Base-by-base conservation (phyloP, 2,888 invertebrate genomes). In the Malacosoma neustria region DNA sequence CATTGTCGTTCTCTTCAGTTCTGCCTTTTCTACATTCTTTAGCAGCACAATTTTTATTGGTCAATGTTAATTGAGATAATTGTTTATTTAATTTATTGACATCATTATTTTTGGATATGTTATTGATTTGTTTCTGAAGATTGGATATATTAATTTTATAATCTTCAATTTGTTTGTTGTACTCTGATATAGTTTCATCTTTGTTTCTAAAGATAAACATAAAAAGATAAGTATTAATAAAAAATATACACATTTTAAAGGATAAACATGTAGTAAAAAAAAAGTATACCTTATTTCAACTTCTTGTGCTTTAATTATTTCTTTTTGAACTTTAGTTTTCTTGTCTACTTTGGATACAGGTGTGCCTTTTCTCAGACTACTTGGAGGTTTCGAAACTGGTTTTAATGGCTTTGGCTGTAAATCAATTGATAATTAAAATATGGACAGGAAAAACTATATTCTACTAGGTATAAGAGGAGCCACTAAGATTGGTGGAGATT, bases 161-260 rank as follows among this genome's bases (percentile, higher is more conserved):
- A 36, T 85, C 82, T 48, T 85, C 80, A 50, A 85, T 80, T 53
- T 80, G 80, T 55, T 71, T 79, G 37, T 67, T 72, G 40, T 79
- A 80, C 52, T 85, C 85, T 30, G 51, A 44, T 41, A 85, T 79
- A 35, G 84, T 80, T 30, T 72, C 63, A 46, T 85, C 77, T 49
- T 85, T 85, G 43, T 85, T 85, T 45, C 85, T 85, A 52, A 32
- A 72, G 67, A 37, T 30, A 35, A 32, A 41, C 31, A n/a, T n/a
- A n/a, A n/a, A 34, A 29, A 14, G n/a, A 30, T 22, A 14, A 14
- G 14, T 22, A 14, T 37, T 29, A 13, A 13, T 11, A 35, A 38
- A 34, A 1, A 22, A 13, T 29, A 34, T 11, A n/a, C 13, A 30
- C 13, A 14, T 1, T 9, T 30, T 13, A 35, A 4, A 14, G 4